Percentiles rank a stretch among this genome's conserved stretches.
phyloP scores from a whole-genome alignment of 2,888 invertebrate genomes.

The Tachina fera region DNA sequence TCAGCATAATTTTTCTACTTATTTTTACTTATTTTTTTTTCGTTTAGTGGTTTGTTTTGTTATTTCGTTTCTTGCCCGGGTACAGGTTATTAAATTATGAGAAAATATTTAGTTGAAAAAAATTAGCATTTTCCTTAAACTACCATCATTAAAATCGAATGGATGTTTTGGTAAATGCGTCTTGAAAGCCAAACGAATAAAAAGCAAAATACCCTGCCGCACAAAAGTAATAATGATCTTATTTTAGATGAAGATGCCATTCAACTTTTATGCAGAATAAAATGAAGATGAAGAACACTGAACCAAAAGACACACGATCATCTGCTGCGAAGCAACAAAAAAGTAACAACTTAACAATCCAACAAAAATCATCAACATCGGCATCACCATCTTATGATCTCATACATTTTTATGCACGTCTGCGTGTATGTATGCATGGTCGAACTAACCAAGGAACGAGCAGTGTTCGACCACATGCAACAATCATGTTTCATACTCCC shows the following conservation, averaged over 20 bases:
- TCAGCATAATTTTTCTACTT: slow-evolving; percentile 27
- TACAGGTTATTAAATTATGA: slow-evolving; percentile 69
- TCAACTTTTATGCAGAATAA: slow-evolving; percentile 65
- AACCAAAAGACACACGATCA: slow-evolving; percentile 44
- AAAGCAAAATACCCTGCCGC: slow-evolving; percentile 39
- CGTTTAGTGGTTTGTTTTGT: too few species aligned
- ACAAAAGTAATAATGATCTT: slow-evolving; percentile 63
- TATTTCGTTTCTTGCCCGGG: neutral
- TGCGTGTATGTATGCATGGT: neutral
- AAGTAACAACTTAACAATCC: slow-evolving; percentile 48
- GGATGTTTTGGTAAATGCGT: slow-evolving; percentile 67
- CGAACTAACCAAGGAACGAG: neutral
- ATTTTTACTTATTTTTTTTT: neutral
- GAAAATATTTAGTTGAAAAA: slow-evolving; percentile 67
- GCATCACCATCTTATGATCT: slow-evolving; percentile 61
- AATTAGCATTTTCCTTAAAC: slow-evolving; percentile 71
- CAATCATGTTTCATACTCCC: slow-evolving; percentile 69
- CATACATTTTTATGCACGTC: neutral
- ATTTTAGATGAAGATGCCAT: slow-evolving; percentile 65
- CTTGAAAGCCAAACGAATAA: slow-evolving; percentile 52
- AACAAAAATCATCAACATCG: slow-evolving; percentile 67
- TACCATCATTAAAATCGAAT: slow-evolving; percentile 71
- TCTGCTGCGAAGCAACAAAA: slow-evolving; percentile 16
- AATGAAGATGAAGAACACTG: slow-evolving; percentile 59
- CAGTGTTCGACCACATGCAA: slow-evolving; percentile 67